These are phyloP conservation scores for Hoplodrina ambigua DNA, from an alignment of 2,888 invertebrate species.

Conservation along the genomic window DNA sequence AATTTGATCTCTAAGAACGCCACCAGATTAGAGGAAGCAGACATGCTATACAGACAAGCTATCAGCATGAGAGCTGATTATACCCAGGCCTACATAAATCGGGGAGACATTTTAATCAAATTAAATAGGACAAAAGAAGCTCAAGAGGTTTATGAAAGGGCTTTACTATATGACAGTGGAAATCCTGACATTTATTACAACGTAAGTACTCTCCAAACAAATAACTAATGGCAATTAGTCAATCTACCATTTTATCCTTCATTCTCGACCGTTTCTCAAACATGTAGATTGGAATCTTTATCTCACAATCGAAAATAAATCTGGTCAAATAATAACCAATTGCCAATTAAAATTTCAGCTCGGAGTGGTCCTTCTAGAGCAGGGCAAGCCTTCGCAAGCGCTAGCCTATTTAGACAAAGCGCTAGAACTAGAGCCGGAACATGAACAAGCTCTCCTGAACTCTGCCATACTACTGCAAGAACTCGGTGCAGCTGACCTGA, in stretches of 20 bases:
- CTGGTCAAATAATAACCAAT: background rate
- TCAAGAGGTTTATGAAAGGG: slow-evolving; percentile 98
- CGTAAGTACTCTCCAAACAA: slow-evolving; percentile 90
- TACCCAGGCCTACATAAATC: slow-evolving; percentile 98
- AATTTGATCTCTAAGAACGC: slow-evolving; percentile 98
- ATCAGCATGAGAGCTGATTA: slow-evolving; percentile 99
- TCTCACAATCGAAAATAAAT: background rate
- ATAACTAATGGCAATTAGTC: background rate
- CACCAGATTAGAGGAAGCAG: slow-evolving; percentile 97
- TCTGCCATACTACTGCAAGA: slow-evolving; percentile 98
- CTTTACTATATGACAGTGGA: slow-evolving; percentile 97
- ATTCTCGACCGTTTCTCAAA: too few species aligned
- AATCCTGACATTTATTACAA: slow-evolving; percentile 99
- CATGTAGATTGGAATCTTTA: background rate
- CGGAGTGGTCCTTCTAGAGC: slow-evolving; percentile 98
- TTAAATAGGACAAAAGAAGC: slow-evolving; percentile 98
- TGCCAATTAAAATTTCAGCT: slow-evolving; percentile 89
- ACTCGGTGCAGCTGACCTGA: slow-evolving; percentile 94
- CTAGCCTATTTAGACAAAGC: slow-evolving; percentile 98
- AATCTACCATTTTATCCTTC: background rate
- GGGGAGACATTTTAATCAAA: slow-evolving; percentile 98
- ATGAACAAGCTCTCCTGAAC: slow-evolving; percentile 98
- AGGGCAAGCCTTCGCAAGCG: slow-evolving; percentile 97
- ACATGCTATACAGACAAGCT: slow-evolving; percentile 97
- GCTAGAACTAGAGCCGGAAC: slow-evolving; percentile 97